Percentiles rank a stretch among this genome's conserved stretches.
Conservation (phyloP, 1,140 invertebrate species). For the Papilio glaucus region DNA sequence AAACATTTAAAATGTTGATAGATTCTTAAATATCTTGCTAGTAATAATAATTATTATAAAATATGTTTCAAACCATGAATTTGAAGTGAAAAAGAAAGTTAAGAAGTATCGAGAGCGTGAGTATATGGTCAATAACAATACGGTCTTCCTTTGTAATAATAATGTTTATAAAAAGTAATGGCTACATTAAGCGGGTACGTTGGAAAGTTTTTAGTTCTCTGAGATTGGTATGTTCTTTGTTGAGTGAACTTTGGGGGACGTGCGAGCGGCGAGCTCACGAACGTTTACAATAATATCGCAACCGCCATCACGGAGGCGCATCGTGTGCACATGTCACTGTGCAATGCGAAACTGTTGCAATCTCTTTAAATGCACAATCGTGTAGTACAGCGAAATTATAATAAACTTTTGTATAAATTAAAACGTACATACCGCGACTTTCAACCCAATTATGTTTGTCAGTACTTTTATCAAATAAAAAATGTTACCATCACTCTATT, state of each 20-base stretch:
- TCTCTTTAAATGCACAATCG: not conserved
- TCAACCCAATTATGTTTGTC: not conserved
- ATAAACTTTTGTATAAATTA: not conserved
- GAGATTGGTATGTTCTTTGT: constrained; percentile 26
- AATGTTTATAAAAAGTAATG: constrained; percentile 39
- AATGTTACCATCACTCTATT: not conserved
- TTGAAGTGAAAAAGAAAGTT: constrained; percentile 30
- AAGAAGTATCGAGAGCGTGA: not conserved
- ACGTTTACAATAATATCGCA: constrained; percentile 69
- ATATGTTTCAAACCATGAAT: not conserved
- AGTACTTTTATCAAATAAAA: not conserved
- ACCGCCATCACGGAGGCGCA: constrained; percentile 58
- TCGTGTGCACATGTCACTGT: constrained; percentile 56
- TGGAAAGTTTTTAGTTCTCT: constrained; percentile 11
- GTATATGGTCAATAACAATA: constrained; percentile 31
- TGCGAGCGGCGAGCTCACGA: constrained; percentile 62
- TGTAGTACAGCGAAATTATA: not conserved
- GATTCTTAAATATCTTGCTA: not conserved
- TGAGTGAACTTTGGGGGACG: constrained; percentile 61
- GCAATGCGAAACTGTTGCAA: constrained; percentile 44
- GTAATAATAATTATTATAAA: no score
- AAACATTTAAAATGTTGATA: not conserved
- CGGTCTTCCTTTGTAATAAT: constrained; percentile 28
- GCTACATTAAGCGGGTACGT: constrained; percentile 24
- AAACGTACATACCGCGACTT: not conserved